Evolutionary conservation across 1,140 invertebrate species (phyloP), one percentile per base, ranked within the genome.

Genomic region (Fopius arisanus): DNA sequence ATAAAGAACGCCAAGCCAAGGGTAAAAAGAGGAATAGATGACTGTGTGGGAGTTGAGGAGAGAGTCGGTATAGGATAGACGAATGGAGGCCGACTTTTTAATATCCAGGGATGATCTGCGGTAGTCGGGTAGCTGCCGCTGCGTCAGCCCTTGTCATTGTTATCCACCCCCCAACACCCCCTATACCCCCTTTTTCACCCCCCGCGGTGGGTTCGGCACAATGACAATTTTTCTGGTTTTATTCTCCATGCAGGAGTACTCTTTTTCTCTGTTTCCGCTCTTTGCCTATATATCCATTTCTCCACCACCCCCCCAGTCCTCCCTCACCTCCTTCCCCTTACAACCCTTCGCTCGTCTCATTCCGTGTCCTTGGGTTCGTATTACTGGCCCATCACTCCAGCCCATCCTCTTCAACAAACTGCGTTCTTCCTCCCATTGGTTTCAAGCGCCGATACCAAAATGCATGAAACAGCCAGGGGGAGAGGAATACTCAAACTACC

Each of bases 21-120:
- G 26, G 54, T 69, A 43, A 62, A n/a, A 40, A 71, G 37, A 67
- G 33, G 48, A 54, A 59, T 19, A 71, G 54, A 16, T 51, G 51
- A 41, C 16, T 33, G 23, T 14, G 37, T 73, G 68, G 51, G 28
- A 63, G 28, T 41, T 54, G 59, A 31, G 26, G 43, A 67, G 40
- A 63, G 29, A 77, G 79, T 80, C 76, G 78, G 74, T 21, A 40
- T 26, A 59, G 16, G 70, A 74, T 72, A 77, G 75, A 78, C 70
- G 73, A 77, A 78, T 78, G 74, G 54, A 78, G 75, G 66, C 72
- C 70, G 77, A 78, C 77, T 78, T 78, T 78, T 78, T 78, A 78
- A 78, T 78, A 78, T 78, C 77, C 75, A 78, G 75, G 77, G 77
- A 78, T 78, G 77, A 78, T 78, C 77, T 77, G 77, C 71, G 73